phyloP scores from a whole-genome alignment of 2,888 invertebrate genomes.

The Philhelius pedissequus region DNA sequence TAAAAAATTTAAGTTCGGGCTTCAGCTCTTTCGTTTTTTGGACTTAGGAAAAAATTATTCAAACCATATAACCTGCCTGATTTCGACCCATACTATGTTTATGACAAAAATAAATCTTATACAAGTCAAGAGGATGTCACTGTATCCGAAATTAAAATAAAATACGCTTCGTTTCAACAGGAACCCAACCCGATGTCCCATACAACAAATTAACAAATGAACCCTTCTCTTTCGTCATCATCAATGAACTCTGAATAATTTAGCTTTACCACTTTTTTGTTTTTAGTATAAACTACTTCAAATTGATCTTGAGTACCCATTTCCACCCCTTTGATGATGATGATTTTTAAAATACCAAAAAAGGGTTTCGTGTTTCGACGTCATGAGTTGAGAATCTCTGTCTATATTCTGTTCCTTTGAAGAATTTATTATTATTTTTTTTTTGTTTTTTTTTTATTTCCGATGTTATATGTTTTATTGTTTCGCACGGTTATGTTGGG shows the following conservation, averaged over 20 bases:
- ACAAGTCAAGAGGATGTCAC: slow-evolving; percentile 34
- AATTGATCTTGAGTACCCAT: slow-evolving; percentile 53
- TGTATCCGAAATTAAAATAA: slow-evolving; percentile 18
- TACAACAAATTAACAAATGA: slow-evolving; percentile 1
- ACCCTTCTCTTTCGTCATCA: neutral
- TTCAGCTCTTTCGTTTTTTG: neutral
- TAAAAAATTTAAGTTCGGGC: neutral
- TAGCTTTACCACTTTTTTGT: slow-evolving; percentile 12
- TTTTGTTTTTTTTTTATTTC: neutral
- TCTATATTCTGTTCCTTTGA: slow-evolving; percentile 23
- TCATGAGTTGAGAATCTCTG: slow-evolving; percentile 24
- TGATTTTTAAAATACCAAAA: slow-evolving; percentile 16
- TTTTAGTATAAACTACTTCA: slow-evolving; percentile 47
- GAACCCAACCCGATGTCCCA: slow-evolving; percentile 1
- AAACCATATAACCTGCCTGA: neutral
- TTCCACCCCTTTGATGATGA: slow-evolving; percentile 52
- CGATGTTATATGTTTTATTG: slow-evolving; percentile 44
- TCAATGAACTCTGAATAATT: neutral
- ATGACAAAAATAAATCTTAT: slow-evolving; percentile 21
- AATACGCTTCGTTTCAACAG: neutral
- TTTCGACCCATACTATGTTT: neutral
- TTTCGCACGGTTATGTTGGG: slow-evolving; percentile 69
- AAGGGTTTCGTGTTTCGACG: slow-evolving; percentile 36
- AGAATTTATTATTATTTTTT: neutral
- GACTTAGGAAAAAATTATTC: neutral